Percentiles rank a stretch among this genome's conserved stretches.
Evolutionary conservation across 2,888 invertebrate species (phyloP).

Genomic region (Barypeithes pellucidus): DNA sequence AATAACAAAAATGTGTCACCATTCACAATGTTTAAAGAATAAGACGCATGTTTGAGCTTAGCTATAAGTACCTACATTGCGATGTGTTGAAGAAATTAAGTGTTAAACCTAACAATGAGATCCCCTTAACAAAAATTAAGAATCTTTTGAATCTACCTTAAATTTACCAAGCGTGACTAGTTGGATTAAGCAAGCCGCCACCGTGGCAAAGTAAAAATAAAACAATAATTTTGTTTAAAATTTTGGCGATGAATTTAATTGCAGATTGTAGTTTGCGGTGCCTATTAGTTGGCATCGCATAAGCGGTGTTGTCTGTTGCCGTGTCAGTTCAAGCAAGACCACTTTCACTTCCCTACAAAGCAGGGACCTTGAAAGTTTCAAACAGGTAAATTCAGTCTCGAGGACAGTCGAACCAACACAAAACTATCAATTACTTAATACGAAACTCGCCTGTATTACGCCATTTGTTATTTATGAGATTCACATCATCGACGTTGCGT

Average conservation of each 20-base stretch:
- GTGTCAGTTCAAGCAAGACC: constrained; percentile 70
- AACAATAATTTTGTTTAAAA: constrained; percentile 17
- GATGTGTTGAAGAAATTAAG: not conserved
- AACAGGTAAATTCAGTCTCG: constrained; percentile 72
- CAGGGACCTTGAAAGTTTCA: constrained; percentile 71
- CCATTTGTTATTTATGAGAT: constrained; percentile 68
- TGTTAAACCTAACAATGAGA: not conserved
- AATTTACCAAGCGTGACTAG: constrained; percentile 3
- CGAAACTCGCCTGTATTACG: constrained; percentile 65
- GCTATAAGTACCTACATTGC: too few species aligned
- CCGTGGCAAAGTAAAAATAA: constrained; percentile 4
- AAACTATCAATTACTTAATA: constrained; percentile 69
- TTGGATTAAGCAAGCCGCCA: constrained; percentile 5
- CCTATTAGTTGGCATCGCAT: constrained; percentile 50
- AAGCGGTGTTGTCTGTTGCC: constrained; percentile 60
- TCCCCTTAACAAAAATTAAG: not conserved
- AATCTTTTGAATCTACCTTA: not conserved
- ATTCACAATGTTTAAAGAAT: too few species aligned
- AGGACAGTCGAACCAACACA: constrained; percentile 70
- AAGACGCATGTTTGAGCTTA: too few species aligned
- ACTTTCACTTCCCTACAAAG: constrained; percentile 73
- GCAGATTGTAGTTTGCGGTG: constrained; percentile 51
- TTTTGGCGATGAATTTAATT: constrained; percentile 50
- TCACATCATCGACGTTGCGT: constrained; percentile 59
- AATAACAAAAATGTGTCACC: too few species aligned